These are phyloP conservation scores for Malurus splendens DNA, from an alignment of 2,797 vertebrate species.

Conservation along the genomic window DNA sequence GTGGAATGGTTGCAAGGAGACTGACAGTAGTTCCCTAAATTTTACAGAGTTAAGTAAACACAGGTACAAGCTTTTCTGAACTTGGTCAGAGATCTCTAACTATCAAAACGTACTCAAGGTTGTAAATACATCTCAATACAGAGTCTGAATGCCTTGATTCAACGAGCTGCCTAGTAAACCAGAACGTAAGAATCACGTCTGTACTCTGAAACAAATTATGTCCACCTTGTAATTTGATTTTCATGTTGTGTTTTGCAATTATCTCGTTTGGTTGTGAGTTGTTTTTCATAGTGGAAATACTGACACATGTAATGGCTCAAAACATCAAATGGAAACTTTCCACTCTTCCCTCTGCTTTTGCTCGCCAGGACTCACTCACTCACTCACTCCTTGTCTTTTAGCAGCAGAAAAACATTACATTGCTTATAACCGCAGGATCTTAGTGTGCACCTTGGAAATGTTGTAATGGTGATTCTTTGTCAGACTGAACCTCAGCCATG, in stretches of 20 bases:
- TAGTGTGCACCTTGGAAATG: background rate
- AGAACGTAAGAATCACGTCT: background rate
- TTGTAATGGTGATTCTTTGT: background rate
- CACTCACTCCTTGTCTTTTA: background rate
- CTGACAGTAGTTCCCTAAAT: background rate
- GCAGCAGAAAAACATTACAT: background rate
- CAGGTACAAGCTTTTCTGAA: background rate
- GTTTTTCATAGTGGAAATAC: slow-evolving; percentile 64
- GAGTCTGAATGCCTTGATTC: background rate
- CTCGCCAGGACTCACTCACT: background rate
- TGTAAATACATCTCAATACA: background rate
- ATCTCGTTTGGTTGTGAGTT: background rate
- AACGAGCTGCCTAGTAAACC: background rate
- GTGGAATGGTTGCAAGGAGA: background rate
- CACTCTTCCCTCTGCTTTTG: background rate
- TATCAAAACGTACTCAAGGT: background rate
- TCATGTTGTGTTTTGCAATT: background rate
- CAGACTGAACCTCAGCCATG: background rate
- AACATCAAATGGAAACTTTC: slow-evolving; percentile 6
- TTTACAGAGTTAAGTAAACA: background rate
- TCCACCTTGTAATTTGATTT: slow-evolving; percentile 36
- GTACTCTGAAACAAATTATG: background rate
- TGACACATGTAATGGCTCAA: slow-evolving; percentile 34
- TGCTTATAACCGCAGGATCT: background rate
- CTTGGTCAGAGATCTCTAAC: background rate